These are phyloP conservation scores for Nephila pilipes DNA, from an alignment of 1,140 invertebrate genomes.

Conservation along the genomic window DNA sequence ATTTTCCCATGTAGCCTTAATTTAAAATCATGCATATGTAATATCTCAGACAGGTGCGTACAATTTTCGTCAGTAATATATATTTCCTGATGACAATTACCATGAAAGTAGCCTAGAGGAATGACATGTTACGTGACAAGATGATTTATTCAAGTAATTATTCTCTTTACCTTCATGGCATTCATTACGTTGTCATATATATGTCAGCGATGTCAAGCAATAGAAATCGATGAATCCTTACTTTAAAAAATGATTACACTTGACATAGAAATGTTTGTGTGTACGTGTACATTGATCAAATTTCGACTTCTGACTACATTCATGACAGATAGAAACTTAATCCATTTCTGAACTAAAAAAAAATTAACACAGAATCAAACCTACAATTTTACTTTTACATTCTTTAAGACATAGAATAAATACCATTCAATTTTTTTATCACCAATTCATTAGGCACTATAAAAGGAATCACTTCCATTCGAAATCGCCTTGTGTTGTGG, in stretches of 20 bases:
- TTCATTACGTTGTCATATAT: constrained; percentile 32
- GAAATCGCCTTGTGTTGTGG: not conserved
- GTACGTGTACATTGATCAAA: too few relatives aligned
- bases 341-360: not conserved
- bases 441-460: not conserved
- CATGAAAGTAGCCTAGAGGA: not conserved
- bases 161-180: not conserved
- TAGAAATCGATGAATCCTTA: constrained; percentile 5
- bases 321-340: not conserved
- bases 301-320: too few relatives aligned
- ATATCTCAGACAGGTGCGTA: not conserved
- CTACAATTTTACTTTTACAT: not conserved
- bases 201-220: constrained; percentile 5
- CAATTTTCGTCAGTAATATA: not conserved
- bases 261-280: not conserved
- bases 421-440: not conserved
- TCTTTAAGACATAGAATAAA: not conserved
- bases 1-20: not conserved
- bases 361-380: not conserved
- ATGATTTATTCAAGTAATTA: constrained; percentile 42
- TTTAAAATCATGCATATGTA: not conserved
- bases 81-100: constrained; percentile 1
- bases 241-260: not conserved
- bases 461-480: not conserved
- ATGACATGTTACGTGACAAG: constrained; percentile 17